Evolutionary conservation across 2,888 invertebrate species (phyloP), one percentile per base, ranked within the genome.

Genomic region (Drosophila siamana): DNA sequence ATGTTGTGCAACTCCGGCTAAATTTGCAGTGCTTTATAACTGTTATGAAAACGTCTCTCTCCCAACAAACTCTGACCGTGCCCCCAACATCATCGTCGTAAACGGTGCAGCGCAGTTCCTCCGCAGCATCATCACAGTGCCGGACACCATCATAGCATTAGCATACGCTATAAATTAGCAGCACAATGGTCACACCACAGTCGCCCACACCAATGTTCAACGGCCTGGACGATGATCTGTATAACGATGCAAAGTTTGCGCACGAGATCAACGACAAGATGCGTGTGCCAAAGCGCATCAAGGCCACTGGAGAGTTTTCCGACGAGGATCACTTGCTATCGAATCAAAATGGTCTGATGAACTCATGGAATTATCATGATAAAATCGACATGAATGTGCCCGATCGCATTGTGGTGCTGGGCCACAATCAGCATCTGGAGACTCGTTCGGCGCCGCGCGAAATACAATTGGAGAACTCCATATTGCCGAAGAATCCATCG

Each of bases 351-450:
- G 92, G 91, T 0, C 75, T 90, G 54, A 94, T 94, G 71, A 93
- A 93, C 69, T 94, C 93, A 41, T 95, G 95, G 95, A 93, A 94
- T 78, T 94, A 94, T 90, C 93, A 94, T 85, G 96, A 97, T 82
- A 96, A 96, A 92, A 95, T 96, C 91, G 95, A 96, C 83, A 98
- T 98, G 98, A 96, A 96, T 90, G 98, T 98, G 36, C 98, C 98
- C 2, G 98, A 98, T 89, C 94, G 98, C 90, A 98, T 98, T 91
- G 94, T 98, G 78, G 96, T 98, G 47, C 94, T 96, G 84, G 98
- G 98, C 90, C 95, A 95, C 92, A 94, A 95, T 87, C 94, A 95
- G 90, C 94, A 95, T 91, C 59, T 92, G 59, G 92, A 92, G 64
- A 96, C 96, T 22, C 95, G 95, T 91, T 96, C 97, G 43, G 95